phyloP scores from a whole-genome alignment of 2,113 vertebrate species.

The Symphodus melops region DNA sequence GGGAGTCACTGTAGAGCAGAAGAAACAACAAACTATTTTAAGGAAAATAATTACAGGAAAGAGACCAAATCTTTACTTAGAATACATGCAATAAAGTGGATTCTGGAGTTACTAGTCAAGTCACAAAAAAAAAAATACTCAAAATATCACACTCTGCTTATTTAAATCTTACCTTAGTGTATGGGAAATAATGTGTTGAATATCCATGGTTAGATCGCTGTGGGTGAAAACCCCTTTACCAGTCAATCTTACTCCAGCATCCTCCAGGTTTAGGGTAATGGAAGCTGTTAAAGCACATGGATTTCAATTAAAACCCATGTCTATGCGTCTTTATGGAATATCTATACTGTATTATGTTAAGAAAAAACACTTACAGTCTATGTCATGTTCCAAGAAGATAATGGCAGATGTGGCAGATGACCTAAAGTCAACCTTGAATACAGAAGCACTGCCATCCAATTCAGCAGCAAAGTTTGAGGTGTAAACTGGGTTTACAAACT shows the following conservation, averaged over 20 bases:
- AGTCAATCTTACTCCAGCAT: conserved; percentile 67
- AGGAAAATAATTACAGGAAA: no score
- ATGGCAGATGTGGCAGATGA: conserved; percentile 88
- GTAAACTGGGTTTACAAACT: conserved; percentile 87
- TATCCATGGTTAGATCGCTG: conserved; percentile 83
- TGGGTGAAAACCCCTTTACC: conserved; percentile 75
- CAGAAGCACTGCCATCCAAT: conserved; percentile 78
- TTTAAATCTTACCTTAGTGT: conserved; percentile 80
- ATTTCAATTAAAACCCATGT: not conserved
- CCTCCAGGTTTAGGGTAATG: conserved; percentile 74
- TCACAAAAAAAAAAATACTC: not conserved
- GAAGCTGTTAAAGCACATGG: conserved; percentile 76
- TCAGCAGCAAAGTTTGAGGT: conserved; percentile 81
- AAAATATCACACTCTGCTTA: not conserved
- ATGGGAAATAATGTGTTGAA: conserved; percentile 70
- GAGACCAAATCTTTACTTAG: no score
- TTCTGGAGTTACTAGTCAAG: not conserved
- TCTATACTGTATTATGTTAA: not conserved
- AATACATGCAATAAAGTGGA: no score
- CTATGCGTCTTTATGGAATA: not conserved
- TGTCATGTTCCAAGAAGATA: conserved; percentile 87
- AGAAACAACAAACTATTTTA: no score
- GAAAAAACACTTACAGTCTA: conserved; percentile 86
- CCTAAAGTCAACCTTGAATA: conserved; percentile 81
- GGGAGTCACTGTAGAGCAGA: conserved; percentile 71